A percentile compares a stretch with the other conserved stretches of the same genome.
Conservation (phyloP, 2,888 invertebrate genomes). For the Nomada ruficornis region DNA sequence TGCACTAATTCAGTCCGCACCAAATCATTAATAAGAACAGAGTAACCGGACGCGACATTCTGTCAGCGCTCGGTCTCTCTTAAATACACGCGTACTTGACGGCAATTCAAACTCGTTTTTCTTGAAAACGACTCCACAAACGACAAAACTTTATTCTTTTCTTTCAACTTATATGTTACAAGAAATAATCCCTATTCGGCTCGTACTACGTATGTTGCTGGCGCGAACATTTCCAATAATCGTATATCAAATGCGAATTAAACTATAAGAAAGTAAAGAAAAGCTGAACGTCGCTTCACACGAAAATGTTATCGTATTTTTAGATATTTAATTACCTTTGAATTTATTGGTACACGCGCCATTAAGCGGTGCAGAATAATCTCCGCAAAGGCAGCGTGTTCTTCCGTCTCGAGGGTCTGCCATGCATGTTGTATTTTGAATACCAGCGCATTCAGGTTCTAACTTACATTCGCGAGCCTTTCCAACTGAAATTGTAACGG, state of each 20-base stretch:
- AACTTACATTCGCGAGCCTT: conserved; percentile 87
- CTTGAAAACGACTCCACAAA: too few relatives aligned
- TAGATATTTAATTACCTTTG: conserved; percentile 86
- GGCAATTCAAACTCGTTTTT: too few relatives aligned
- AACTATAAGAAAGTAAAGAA: neutral
- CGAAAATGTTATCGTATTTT: neutral
- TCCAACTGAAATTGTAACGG: conserved; percentile 74
- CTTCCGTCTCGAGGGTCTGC: conserved; percentile 87
- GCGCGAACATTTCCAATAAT: neutral
- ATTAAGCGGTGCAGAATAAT: conserved; percentile 88
- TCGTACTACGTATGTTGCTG: too few relatives aligned
- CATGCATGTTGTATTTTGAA: conserved; percentile 88
- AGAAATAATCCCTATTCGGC: too few relatives aligned
- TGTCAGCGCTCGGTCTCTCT: too few relatives aligned
- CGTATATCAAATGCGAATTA: neutral
- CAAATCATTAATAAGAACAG: too few relatives aligned
- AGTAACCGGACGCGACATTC: too few relatives aligned
- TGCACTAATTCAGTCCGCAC: too few relatives aligned
- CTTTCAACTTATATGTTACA: too few relatives aligned
- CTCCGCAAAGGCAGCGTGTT: conserved; percentile 89
- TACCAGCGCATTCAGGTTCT: conserved; percentile 88
- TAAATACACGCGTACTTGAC: too few relatives aligned
- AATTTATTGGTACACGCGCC: conserved; percentile 88
- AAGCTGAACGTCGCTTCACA: neutral
- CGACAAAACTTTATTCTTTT: too few relatives aligned